Base-by-base conservation (phyloP, 2,113 vertebrate genomes). In the Dasyurus viverrinus region DNA sequence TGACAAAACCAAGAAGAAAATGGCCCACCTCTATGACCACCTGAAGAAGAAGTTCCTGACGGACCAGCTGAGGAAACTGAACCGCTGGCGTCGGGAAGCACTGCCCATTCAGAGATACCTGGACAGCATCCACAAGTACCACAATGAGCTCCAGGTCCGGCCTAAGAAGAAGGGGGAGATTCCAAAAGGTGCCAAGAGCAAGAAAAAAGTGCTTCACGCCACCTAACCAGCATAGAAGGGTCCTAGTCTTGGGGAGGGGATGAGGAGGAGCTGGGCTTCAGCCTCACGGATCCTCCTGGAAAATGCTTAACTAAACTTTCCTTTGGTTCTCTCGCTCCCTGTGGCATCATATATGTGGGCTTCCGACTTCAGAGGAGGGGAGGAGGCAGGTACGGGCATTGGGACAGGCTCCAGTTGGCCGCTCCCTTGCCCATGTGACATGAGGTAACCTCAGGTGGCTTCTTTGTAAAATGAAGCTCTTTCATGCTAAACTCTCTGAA, bases 31-130 rank as follows among this genome's bases (percentile, higher is more conserved):
- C 42, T n/a, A 98, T 23, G 98, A 97, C n/a, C 95, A 93, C 12
- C 52, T 98, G 93, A 96, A 93, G 90, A 98, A 97, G 92, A 98
- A 98, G 94, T 98, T 99, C 96, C 0, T 97, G 96, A 94, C 42
- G 0, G 97, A 98, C 2, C 98, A 98, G 94, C 96, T 98, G 84
- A 97, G 93, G 52, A 98, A 98, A 94, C 68, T 92, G 84, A 57
- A 0, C 0, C 91, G 2, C 22, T 97, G 97, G 98, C 95, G 90
- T 54, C 95, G 89, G 53, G 97, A 96, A 0, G 94, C 90, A 0
- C 4, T 93, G 47, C 76, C 27, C 25, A 96, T 97, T 47, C 93
- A 57, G 68, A 97, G 91, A 11, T 97, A 97, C 27, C 84, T 98
- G 97, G 89, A 97, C 0, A 92, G 5, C n/a, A 90, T 91, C 53